Evolutionary conservation across 2,113 vertebrate genomes (phyloP).

Genomic region (Neodontobutis hainanensis): DNA sequence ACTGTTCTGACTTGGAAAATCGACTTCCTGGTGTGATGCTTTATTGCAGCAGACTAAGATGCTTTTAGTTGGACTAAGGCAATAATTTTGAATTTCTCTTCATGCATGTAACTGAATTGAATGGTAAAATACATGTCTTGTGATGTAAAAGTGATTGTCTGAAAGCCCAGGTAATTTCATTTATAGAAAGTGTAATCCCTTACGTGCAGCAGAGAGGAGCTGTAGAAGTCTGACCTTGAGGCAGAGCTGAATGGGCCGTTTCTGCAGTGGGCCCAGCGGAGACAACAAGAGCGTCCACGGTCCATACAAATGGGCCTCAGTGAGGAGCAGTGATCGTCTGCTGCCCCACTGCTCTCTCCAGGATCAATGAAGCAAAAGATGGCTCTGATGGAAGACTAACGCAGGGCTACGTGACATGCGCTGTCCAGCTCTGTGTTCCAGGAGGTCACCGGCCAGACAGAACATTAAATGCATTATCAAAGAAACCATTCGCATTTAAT

Average conservation of each 20-base stretch:
- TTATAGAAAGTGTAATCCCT: not conserved
- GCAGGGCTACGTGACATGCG: slow-evolving; percentile 8
- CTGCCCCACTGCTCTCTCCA: slow-evolving; percentile 31
- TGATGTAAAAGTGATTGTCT: no score
- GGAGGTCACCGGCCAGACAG: not conserved
- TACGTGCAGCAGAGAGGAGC: not conserved
- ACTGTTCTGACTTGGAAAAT: no score
- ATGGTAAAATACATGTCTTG: no score
- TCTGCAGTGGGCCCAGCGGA: slow-evolving; percentile 6
- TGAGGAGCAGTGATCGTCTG: slow-evolving; percentile 22
- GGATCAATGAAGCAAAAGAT: slow-evolving; percentile 37
- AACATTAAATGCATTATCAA: no score
- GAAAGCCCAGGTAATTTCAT: not conserved
- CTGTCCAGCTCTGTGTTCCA: not conserved
- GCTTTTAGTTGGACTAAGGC: no score
- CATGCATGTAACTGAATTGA: no score
- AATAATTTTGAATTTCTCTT: no score
- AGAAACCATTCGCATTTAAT: no score
- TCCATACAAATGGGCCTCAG: slow-evolving; percentile 32
- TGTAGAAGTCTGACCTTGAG: slow-evolving; percentile 12
- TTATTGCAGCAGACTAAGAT: no score
- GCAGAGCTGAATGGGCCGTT: not conserved
- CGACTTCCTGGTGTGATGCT: no score
- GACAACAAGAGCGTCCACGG: not conserved
- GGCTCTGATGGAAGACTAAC: slow-evolving; percentile 32